A percentile compares a stretch with the other conserved stretches of the same genome.
Conservation (phyloP, 2,797 vertebrate species). For the Eulemur albifrons region DNA sequence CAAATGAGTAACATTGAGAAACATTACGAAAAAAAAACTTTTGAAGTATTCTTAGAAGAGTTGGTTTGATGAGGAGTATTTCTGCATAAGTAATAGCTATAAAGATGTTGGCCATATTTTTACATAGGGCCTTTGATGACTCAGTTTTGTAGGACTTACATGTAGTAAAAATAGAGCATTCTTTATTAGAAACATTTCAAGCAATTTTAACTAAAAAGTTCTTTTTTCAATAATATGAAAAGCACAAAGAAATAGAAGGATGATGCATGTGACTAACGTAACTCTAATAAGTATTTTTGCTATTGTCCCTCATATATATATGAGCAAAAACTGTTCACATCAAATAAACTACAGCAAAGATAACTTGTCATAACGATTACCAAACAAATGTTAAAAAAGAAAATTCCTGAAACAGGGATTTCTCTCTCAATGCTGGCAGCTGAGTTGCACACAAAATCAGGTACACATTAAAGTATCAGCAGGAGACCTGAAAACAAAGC, state of each 20-base stretch:
- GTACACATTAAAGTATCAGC: background rate
- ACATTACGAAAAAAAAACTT: slow-evolving; percentile 73
- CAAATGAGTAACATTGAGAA: slow-evolving; percentile 65
- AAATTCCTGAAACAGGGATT: background rate
- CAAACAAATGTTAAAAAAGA: background rate
- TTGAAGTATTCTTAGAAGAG: slow-evolving; percentile 70
- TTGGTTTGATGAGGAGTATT: slow-evolving; percentile 63
- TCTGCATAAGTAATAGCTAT: slow-evolving; percentile 64
- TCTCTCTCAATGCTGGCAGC: background rate
- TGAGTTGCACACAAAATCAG: background rate
- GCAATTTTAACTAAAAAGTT: slow-evolving; percentile 54
- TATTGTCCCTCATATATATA: background rate
- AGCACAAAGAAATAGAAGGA: slow-evolving; percentile 56
- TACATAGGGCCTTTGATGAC: background rate
- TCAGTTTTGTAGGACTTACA: slow-evolving; percentile 56
- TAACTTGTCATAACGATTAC: background rate
- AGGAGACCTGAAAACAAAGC: background rate
- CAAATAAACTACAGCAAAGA: slow-evolving; percentile 35
- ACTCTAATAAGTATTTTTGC: background rate
- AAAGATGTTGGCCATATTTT: slow-evolving; percentile 54
- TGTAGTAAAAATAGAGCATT: slow-evolving; percentile 67
- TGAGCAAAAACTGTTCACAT: background rate
- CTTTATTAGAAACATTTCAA: slow-evolving; percentile 72
- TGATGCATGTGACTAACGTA: slow-evolving; percentile 6
- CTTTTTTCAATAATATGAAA: slow-evolving; percentile 15